These are phyloP conservation scores for Hyposmocoma kahamanoa DNA, from an alignment of 1,140 invertebrate genomes.

Conservation along the genomic window DNA sequence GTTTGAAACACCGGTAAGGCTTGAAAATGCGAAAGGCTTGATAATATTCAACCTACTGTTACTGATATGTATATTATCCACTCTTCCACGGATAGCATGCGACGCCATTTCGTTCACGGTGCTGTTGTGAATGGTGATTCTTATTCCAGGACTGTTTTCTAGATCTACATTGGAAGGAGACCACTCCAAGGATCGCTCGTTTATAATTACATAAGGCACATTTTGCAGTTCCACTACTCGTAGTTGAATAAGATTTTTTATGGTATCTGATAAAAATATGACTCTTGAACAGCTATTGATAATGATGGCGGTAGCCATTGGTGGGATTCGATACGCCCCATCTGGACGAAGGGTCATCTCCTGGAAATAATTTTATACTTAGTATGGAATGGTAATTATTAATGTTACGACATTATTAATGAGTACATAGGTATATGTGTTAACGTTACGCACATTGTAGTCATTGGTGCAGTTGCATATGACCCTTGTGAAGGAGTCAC, in stretches of 20 bases:
- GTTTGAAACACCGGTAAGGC: conserved; percentile 73
- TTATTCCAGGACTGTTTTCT: conserved; percentile 52
- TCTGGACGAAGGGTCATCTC: conserved; percentile 75
- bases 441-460: conserved; percentile 11
- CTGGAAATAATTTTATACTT: conserved; percentile 44
- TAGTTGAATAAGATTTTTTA: conserved; percentile 44
- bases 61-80: conserved; percentile 79
- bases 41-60: conserved; percentile 76
- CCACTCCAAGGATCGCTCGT: conserved; percentile 53
- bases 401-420: not conserved
- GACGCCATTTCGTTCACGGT: conserved; percentile 77
- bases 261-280: conserved; percentile 66
- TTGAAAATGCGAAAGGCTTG: conserved; percentile 83
- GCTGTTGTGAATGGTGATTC: conserved; percentile 51
- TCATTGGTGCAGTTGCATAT: conserved; percentile 74
- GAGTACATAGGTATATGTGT: not conserved
- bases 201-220: conserved; percentile 41
- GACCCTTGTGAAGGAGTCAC: conserved; percentile 74
- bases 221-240: conserved; percentile 48
- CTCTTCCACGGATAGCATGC: conserved; percentile 80
- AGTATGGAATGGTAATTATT: not conserved
- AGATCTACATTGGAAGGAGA: conserved; percentile 32
- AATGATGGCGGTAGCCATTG: conserved; percentile 69
- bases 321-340: conserved; percentile 72
- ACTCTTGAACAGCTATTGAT: conserved; percentile 74